Conservation (phyloP, 2,888 invertebrate species). For the Penaeus monodon region DNA sequence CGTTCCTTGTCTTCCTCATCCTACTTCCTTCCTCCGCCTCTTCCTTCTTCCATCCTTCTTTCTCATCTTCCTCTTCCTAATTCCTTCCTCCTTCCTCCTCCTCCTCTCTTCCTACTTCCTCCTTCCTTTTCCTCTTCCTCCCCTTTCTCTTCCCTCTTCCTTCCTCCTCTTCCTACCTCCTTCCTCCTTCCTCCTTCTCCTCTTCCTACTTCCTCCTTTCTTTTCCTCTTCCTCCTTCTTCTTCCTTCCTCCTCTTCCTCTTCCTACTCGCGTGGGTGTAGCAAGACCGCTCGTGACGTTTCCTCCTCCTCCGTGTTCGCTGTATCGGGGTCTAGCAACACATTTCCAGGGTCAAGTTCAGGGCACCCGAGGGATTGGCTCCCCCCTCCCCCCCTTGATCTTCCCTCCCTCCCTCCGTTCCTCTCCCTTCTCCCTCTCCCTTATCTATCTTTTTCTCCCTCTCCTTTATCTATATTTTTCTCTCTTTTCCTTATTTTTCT, state of each 20-base stretch:
- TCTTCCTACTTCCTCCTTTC: no score
- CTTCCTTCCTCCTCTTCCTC: not conserved
- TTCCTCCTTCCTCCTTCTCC: not conserved
- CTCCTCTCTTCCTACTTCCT: slow-evolving; percentile 9
- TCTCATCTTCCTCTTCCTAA: not conserved
- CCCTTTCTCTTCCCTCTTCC: not conserved
- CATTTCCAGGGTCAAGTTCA: no score
- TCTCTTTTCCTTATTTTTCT: not conserved
- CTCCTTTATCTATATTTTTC: not conserved
- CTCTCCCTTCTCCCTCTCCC: not conserved
- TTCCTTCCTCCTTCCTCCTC: not conserved
- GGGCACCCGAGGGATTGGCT: not conserved
- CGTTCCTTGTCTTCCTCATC: no score
- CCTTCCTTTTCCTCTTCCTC: not conserved
- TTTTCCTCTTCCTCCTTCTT: not conserved
- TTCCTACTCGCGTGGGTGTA: not conserved
- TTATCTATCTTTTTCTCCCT: slow-evolving; percentile 12
- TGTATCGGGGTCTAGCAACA: no score
- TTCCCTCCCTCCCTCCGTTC: not conserved
- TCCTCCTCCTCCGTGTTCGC: no score
- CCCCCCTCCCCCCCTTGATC: not conserved
- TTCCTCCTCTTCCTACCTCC: not conserved
- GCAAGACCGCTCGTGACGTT: no score
- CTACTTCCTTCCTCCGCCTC: not conserved
- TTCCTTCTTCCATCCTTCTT: not conserved